Base-by-base conservation (phyloP, 2,113 vertebrate species). In the Pseudorasbora parva region DNA sequence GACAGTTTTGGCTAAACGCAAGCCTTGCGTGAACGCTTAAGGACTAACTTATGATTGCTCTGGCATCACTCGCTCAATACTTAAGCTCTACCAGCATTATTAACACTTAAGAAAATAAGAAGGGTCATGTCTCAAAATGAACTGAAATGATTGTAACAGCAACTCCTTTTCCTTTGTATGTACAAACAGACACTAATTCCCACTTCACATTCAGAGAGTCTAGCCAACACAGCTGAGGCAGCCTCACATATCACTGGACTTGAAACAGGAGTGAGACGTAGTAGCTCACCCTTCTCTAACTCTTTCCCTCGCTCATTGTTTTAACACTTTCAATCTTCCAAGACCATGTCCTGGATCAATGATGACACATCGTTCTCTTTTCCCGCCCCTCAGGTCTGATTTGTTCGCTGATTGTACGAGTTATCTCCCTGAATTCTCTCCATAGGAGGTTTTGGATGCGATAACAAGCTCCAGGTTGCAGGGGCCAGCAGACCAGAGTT, bases 401-500 rank as follows among this genome's bases (percentile, higher is more conserved):
- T 37, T 77, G 54, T 77, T 59, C 7, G 0, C 21, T 57, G 51
- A 41, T 59, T 41, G 27, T 56, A 57, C 3, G 0, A 77, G 57
- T 77, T 23, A 57, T 77, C 74, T 23, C 51, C 19, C 23, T 41
- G 41, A 45, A 68, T 77, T 77, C 9, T 84, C 71, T 41, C 89
- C 25, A 81, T 91, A 86, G 62, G 78, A 87, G 78, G 78, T 82
- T 59, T 27, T 72, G 73, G 72, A 72, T 56, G 72, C 21, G 69
- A 49, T n/a, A 37, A 66, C 19, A 64, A 54, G 72, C 15, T 81
- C 62, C 78, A 83, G 77, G 25, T 30, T 62, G 82, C 85, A 88
- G 80, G 11, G 21, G 41, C 83, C 86, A 89, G 78, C 86, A 89
- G 78, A 60, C 82, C 89, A 91, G 86, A 87, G 66, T 68, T 74